These are phyloP conservation scores for Todiramphus saurophagus DNA, from an alignment of 2,113 vertebrate genomes.

Conservation along the genomic window DNA sequence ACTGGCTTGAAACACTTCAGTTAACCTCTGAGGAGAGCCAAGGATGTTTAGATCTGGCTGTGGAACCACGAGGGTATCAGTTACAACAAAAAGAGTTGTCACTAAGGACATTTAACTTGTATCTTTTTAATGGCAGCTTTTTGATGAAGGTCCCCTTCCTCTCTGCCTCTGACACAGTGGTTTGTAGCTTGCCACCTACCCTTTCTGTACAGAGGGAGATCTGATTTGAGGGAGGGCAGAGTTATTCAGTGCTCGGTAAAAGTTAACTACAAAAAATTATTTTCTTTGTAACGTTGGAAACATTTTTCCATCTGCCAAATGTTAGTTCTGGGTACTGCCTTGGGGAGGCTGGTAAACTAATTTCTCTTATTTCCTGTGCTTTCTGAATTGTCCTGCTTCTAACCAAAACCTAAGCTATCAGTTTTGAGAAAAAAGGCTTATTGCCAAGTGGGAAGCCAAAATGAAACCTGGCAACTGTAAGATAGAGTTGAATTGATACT, in stretches of 20 bases:
- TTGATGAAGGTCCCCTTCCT: background rate
- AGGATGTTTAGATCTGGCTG: background rate
- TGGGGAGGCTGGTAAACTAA: background rate
- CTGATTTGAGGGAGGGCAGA: background rate
- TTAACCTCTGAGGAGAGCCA: background rate
- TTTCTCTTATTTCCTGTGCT: conserved; percentile 12
- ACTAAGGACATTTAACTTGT: background rate
- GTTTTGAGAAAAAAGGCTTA: background rate
- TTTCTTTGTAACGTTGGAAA: background rate
- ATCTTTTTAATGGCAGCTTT: background rate
- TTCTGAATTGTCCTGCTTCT: background rate
- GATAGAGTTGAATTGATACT: background rate
- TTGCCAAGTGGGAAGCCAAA: background rate
- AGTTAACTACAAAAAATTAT: background rate
- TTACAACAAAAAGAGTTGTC: background rate
- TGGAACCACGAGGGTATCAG: background rate
- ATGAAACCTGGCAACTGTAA: background rate
- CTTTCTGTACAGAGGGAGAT: background rate
- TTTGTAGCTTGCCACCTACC: background rate
- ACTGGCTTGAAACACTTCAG: background rate
- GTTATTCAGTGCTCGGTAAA: background rate
- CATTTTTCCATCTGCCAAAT: conserved; percentile 30
- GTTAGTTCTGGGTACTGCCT: background rate
- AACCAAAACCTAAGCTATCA: background rate
- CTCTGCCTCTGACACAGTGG: background rate